phyloP scores from a whole-genome alignment of 2,888 invertebrate genomes.

The Plemyria rubiginata region DNA sequence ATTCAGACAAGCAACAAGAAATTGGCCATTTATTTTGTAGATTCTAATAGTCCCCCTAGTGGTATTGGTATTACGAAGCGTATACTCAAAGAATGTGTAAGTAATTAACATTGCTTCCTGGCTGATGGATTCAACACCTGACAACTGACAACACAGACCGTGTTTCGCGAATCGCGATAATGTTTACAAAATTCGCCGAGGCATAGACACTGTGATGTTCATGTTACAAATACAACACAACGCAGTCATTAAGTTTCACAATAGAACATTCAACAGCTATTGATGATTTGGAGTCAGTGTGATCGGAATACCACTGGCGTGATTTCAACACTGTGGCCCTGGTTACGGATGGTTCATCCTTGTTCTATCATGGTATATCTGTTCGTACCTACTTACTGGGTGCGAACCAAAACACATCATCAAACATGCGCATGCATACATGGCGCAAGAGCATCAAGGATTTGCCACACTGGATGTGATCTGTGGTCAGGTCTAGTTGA shows the following conservation, averaged over 20 bases:
- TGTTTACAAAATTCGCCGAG: constrained; percentile 32
- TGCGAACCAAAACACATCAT: background rate
- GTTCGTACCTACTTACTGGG: background rate
- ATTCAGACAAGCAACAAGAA: too few species aligned
- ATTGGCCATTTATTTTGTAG: too few species aligned
- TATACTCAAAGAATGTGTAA: constrained; percentile 1
- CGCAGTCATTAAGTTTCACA: constrained; percentile 69
- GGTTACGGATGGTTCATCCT: constrained; percentile 14
- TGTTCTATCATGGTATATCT: constrained; percentile 15
- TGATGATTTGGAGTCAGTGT: constrained; percentile 64
- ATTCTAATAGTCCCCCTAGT: too few species aligned
- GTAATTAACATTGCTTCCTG: constrained; percentile 10
- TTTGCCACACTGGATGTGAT: too few species aligned
- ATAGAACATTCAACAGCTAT: constrained; percentile 67
- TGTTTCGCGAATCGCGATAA: constrained; percentile 25
- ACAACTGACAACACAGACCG: constrained; percentile 21
- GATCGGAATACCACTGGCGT: constrained; percentile 59
- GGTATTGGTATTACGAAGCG: too few species aligned
- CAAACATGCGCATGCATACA: background rate
- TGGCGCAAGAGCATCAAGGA: constrained; percentile 2
- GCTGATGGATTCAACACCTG: constrained; percentile 5
- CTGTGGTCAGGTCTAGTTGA: too few species aligned
- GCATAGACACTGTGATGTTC: constrained; percentile 35
- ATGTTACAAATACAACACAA: constrained; percentile 57
- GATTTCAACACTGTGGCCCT: constrained; percentile 50